Evolutionary conservation across 2,113 vertebrate species (phyloP).

Genomic region (Neodon shergylaensis): DNA sequence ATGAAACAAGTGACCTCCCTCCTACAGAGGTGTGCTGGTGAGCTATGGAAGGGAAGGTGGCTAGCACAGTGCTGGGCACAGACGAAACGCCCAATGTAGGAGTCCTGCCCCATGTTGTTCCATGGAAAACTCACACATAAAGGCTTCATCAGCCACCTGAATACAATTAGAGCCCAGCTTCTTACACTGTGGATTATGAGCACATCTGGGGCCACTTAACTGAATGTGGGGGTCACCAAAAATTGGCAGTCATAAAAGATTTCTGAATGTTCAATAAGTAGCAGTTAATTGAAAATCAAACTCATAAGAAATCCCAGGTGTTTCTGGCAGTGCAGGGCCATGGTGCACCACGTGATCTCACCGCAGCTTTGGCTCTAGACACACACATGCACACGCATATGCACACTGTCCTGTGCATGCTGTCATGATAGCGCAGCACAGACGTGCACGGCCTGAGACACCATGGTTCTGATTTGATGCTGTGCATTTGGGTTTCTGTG

Average conservation of each 20-base stretch:
- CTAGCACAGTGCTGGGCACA: not conserved
- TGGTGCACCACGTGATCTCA: not conserved
- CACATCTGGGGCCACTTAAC: not conserved
- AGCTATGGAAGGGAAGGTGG: rapidly evolving
- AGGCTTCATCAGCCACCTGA: not conserved
- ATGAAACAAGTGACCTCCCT: too few relatives aligned
- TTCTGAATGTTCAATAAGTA: not conserved
- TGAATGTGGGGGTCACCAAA: not conserved
- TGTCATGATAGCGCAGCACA: rapidly evolving
- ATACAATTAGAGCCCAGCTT: not conserved
- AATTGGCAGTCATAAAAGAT: not conserved
- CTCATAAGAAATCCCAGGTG: not conserved
- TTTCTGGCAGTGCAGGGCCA: not conserved
- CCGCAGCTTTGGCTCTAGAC: not conserved
- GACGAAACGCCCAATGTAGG: rapidly evolving
- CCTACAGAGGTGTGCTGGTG: not conserved
- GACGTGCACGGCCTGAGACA: not conserved
- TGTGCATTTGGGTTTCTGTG: not conserved
- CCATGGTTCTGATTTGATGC: not conserved
- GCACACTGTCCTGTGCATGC: not conserved
- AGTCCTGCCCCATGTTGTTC: not conserved
- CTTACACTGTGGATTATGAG: too few relatives aligned
- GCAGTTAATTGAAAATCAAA: not conserved
- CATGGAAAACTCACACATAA: not conserved
- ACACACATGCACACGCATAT: rapidly evolving